Percentiles rank a stretch among this genome's conserved stretches.
Evolutionary conservation across 2,113 vertebrate species (phyloP).

Genomic region (Azemiops feae): DNA sequence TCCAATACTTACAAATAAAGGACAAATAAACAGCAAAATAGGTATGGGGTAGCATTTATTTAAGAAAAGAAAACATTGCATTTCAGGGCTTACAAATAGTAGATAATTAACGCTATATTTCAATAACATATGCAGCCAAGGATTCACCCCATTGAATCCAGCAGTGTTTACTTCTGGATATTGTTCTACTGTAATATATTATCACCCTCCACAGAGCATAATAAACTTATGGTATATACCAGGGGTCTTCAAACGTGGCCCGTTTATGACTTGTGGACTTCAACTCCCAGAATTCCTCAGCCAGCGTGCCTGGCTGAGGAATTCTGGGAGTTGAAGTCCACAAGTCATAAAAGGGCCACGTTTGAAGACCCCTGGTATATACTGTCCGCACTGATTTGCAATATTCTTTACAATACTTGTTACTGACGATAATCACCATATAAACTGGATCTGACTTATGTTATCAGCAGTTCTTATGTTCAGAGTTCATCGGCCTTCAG

Average conservation of each 20-base stretch:
- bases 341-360: no score
- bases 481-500: background rate
- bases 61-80: background rate
- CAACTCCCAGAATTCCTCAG: no score
- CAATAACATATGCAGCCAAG: background rate
- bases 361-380: background rate
- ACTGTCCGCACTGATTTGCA: background rate
- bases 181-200: background rate
- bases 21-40: fast-evolving
- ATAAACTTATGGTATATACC: background rate
- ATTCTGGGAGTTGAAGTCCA: no score
- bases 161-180: background rate
- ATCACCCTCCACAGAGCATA: background rate
- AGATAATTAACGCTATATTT: background rate
- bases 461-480: background rate
- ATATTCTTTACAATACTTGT: background rate
- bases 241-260: no score
- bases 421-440: no score
- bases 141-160: background rate
- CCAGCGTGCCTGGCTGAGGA: no score
- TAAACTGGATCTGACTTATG: background rate
- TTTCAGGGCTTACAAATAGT: background rate
- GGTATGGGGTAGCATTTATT: background rate
- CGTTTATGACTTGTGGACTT: no score
- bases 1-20: background rate